Percentiles rank a stretch among this genome's conserved stretches.
Evolutionary conservation across 53 echinoderm and acorn worm genomes (phyloP).

Genomic region (Stichopus horrens): DNA sequence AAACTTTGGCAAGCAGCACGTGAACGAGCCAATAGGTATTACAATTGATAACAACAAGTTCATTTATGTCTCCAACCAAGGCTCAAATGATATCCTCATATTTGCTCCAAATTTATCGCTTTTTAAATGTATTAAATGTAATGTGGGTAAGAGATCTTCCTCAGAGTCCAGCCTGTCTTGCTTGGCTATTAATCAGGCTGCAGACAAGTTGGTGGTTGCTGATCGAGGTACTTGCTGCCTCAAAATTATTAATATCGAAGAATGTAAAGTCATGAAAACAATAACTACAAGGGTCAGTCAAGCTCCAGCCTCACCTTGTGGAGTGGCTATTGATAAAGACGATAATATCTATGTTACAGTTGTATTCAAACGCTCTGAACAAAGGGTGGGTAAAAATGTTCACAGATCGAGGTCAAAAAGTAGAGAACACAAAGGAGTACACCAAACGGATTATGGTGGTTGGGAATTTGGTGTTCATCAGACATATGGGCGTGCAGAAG

Average conservation of each 20-base stretch:
- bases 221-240: not conserved
- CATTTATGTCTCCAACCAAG: not conserved
- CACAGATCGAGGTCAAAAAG: too few species aligned
- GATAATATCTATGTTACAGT: not conserved
- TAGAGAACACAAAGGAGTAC: too few species aligned
- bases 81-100: not conserved
- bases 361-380: not conserved
- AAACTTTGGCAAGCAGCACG: not conserved
- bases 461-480: too few species aligned
- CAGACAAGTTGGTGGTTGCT: constrained; percentile 1
- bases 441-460: too few species aligned
- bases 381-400: not conserved
- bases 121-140: not conserved
- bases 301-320: not conserved
- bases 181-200: not conserved
- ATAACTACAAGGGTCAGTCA: not conserved
- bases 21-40: constrained; percentile 12
- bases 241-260: constrained; percentile 15
- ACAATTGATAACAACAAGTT: not conserved
- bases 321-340: not conserved
- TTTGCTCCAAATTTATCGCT: not conserved
- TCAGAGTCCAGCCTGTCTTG: not conserved
- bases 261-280: not conserved
- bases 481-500: not conserved
- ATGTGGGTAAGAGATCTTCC: not conserved